Evolutionary conservation across 2,888 invertebrate species (phyloP).

Genomic region (Stenoptilia bipunctidactyla): DNA sequence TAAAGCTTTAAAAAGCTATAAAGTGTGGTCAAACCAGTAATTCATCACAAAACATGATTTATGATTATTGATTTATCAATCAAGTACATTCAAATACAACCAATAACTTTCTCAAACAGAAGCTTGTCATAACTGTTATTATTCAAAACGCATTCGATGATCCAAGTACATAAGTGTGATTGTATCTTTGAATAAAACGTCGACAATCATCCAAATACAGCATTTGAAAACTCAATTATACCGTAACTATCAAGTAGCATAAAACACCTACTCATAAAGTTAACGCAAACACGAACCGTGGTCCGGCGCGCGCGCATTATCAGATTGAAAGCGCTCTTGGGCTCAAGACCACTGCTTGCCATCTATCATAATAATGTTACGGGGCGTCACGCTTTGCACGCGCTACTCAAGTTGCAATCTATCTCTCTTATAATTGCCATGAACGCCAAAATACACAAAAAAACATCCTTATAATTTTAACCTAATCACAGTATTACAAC

Average conservation of each 20-base stretch:
- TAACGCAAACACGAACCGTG: constrained; percentile 50
- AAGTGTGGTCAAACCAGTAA: too few relatives aligned
- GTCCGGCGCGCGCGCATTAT: constrained; percentile 35
- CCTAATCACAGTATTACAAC: not conserved
- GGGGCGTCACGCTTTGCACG: constrained; percentile 48
- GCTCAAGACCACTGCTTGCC: constrained; percentile 37
- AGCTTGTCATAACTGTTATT: too few relatives aligned
- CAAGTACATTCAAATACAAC: too few relatives aligned
- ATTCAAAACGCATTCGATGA: too few relatives aligned
- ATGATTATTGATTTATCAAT: too few relatives aligned
- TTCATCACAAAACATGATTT: too few relatives aligned
- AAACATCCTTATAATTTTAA: constrained; percentile 18
- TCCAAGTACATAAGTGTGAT: too few relatives aligned
- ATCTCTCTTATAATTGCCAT: constrained; percentile 66
- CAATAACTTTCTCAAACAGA: too few relatives aligned
- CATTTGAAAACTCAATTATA: constrained; percentile 48
- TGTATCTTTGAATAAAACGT: not conserved
- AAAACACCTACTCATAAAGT: constrained; percentile 25
- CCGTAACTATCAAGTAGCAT: constrained; percentile 38
- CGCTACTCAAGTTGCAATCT: constrained; percentile 66
- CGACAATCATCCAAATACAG: constrained; percentile 3
- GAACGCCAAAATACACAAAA: constrained; percentile 49
- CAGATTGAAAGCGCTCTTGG: constrained; percentile 46
- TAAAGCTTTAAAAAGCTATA: too few relatives aligned
- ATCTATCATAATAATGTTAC: constrained; percentile 62